Percentiles rank a stretch among this genome's conserved stretches.
Conservation (phyloP, 2,113 vertebrate genomes). For the Mobula birostris region DNA sequence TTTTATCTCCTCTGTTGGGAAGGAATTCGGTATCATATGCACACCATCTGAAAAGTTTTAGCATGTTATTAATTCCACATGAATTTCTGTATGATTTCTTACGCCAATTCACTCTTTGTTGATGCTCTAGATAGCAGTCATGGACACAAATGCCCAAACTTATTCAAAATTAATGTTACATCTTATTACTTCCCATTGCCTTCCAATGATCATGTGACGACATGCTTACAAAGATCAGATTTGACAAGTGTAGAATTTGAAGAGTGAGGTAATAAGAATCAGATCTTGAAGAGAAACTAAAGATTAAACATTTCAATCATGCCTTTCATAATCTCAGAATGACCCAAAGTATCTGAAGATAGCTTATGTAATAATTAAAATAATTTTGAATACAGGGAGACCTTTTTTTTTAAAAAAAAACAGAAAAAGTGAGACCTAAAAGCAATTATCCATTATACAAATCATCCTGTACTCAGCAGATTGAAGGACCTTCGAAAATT, state of each 20-base stretch:
- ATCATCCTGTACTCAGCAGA: background rate
- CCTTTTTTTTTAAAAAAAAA: background rate
- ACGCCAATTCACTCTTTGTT: background rate
- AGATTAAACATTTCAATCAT: background rate
- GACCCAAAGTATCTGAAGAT: background rate
- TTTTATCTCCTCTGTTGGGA: too few relatives aligned
- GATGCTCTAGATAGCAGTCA: background rate
- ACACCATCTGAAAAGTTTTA: too few relatives aligned
- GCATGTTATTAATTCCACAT: too few relatives aligned
- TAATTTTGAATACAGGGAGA: too few relatives aligned
- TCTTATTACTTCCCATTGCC: background rate
- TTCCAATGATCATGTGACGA: background rate
- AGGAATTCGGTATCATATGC: too few relatives aligned
- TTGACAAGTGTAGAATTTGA: background rate
- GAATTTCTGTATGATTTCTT: background rate
- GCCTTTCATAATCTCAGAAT: too few relatives aligned
- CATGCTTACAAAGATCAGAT: background rate
- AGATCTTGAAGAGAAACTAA: background rate
- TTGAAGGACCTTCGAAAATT: too few relatives aligned
- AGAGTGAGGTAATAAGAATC: background rate
- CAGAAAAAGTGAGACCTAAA: background rate
- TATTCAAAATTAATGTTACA: background rate
- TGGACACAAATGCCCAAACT: background rate
- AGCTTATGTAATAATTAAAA: background rate
- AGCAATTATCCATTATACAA: background rate